Evolutionary conservation across 1,140 invertebrate species (phyloP), one percentile per base, ranked within the genome.

Genomic region (Trachymyrmex cornetzi): DNA sequence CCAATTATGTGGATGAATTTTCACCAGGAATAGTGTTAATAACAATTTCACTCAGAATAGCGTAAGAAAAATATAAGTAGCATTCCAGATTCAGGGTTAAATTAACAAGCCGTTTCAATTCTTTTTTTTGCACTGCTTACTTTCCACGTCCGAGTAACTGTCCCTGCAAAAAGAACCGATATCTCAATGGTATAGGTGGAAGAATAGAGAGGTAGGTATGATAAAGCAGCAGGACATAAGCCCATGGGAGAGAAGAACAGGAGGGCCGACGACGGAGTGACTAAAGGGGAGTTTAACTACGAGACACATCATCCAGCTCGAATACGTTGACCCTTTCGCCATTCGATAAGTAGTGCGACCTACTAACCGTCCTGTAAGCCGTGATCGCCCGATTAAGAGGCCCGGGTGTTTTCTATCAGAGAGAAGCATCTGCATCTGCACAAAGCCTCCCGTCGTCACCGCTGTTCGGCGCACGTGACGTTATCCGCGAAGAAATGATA

Each of bases 311-410:
- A 88, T 85, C 66, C 81, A 87, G 86, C 71, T 89, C 86, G 88
- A 91, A 92, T 88, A 92, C 92, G 88, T 93, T 91, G 91, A 92
- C 86, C 88, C 91, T 92, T 93, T 91, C 86, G 90, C 38, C 89
- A 87, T 74, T 81, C 77, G 69, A 84, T 91, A 91, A 92, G 88
- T 92, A 90, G 85, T 64, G 72, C 90, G 93, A 86, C 90, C 89
- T 93, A 93, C 93, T 93, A 93, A 93, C 91, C 91, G 85, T 92
- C 77, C 92, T 89, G 61, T 72, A 77, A 87, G 91, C 89, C 79
- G 75, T 81, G 90, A 87, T 88, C 87, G 71, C 72, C 71, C n/a
- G n/a, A 53, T 81, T 80, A 61, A 27, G 38, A 69, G 27, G 12
- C 11, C 48, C 59, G 63, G 50, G 82, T 77, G 81, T 72, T 86